A percentile compares a stretch with the other conserved stretches of the same genome.
These are phyloP conservation scores for Eubucco bourcierii DNA, from an alignment of 2,113 vertebrate genomes.

Conservation along the genomic window DNA sequence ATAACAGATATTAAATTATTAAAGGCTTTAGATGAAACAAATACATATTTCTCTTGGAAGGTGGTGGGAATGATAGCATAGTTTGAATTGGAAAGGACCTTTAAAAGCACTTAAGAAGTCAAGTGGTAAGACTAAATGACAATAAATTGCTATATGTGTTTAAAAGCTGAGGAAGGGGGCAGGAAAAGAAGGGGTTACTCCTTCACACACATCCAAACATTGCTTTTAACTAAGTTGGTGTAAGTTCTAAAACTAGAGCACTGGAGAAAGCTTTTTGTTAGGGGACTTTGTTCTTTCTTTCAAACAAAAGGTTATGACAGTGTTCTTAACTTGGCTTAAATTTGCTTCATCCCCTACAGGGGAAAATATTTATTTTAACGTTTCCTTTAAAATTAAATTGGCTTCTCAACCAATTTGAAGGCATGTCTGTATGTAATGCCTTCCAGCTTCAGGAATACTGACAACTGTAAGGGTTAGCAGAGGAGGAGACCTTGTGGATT, in stretches of 20 bases:
- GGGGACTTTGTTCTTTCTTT: neutral
- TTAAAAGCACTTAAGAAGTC: neutral
- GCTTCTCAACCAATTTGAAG: slow-evolving; percentile 14
- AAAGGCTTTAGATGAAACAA: neutral
- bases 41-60: neutral
- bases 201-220: neutral
- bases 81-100: neutral
- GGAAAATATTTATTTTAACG: slow-evolving; percentile 60
- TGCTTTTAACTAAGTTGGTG: neutral
- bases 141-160: neutral
- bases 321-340: slow-evolving; percentile 30
- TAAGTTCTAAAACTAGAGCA: neutral
- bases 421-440: neutral
- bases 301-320: neutral
- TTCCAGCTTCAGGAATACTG: neutral
- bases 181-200: neutral
- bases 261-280: neutral
- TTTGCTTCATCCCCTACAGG: slow-evolving; percentile 1
- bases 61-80: neutral
- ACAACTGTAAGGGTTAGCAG: neutral
- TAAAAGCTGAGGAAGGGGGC: neutral
- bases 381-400: slow-evolving; percentile 43
- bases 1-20: neutral
- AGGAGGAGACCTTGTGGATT: neutral
- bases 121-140: neutral